Percentiles rank a stretch among this genome's conserved stretches.
phyloP scores from a whole-genome alignment of 2,113 vertebrate genomes.

The Ptyas mucosa region DNA sequence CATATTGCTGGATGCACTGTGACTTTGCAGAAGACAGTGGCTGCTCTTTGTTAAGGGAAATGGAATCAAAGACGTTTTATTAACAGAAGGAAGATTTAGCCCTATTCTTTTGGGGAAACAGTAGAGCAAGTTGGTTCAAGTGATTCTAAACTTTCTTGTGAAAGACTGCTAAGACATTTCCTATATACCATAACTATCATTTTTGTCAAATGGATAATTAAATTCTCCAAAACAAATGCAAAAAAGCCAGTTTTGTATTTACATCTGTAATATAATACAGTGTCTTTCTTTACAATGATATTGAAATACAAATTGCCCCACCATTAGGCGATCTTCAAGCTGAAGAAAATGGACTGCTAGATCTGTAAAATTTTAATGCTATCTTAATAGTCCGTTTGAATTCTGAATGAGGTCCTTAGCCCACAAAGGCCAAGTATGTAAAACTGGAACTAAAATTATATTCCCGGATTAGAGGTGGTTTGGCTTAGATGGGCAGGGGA shows the following conservation, averaged over 20 bases:
- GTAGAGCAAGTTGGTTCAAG: neutral
- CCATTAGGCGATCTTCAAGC: neutral
- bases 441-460: neutral
- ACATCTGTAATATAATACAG: neutral
- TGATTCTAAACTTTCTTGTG: neutral
- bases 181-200: neutral
- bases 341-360: neutral
- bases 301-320: neutral
- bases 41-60: neutral
- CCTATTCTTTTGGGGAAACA: neutral
- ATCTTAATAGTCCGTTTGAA: neutral
- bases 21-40: neutral
- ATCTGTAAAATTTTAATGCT: neutral
- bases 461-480: too few species aligned
- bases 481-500: neutral
- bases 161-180: neutral
- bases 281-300: neutral
- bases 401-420: neutral
- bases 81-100: too few species aligned
- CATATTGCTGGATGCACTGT: neutral
- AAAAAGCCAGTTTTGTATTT: slow-evolving; percentile 1
- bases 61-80: neutral
- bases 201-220: neutral
- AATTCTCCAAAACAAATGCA: neutral
- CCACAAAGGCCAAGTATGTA: neutral